phyloP scores from a whole-genome alignment of 2,113 vertebrate genomes.

The Crotalus viridis region DNA sequence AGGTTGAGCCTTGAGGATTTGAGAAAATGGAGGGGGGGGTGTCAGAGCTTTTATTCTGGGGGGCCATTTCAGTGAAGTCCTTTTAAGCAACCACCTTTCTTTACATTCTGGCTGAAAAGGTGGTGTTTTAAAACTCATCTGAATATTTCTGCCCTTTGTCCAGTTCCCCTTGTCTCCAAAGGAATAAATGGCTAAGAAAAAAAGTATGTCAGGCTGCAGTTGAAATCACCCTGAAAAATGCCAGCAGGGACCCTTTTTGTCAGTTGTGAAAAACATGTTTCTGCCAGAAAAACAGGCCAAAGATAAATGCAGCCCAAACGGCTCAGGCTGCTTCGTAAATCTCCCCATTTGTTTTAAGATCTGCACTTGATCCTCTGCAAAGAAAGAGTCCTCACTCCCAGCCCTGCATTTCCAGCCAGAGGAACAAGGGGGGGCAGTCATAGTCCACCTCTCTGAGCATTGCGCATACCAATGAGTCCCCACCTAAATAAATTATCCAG shows the following conservation, averaged over 20 bases:
- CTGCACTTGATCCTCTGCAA: slow-evolving; percentile 66
- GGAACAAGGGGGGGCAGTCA: slow-evolving; percentile 74
- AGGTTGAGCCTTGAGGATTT: background rate
- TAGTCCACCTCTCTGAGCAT: slow-evolving; percentile 69
- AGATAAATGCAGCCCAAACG: slow-evolving; percentile 71
- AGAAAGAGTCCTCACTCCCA: slow-evolving; percentile 49
- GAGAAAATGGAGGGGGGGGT: background rate
- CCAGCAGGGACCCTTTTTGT: slow-evolving; percentile 69
- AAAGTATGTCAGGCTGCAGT: slow-evolving; percentile 53
- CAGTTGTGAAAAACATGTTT: slow-evolving; percentile 71
- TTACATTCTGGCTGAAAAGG: background rate
- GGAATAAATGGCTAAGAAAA: slow-evolving; percentile 26
- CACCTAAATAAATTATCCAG: slow-evolving; percentile 79
- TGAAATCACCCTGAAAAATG: slow-evolving; percentile 64
- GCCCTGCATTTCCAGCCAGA: slow-evolving; percentile 72
- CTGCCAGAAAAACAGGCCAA: slow-evolving; percentile 70
- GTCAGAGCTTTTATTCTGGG: background rate
- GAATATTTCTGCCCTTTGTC: slow-evolving; percentile 2
- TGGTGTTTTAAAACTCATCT: background rate
- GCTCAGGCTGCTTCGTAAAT: slow-evolving; percentile 66
- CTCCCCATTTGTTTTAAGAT: slow-evolving; percentile 77
- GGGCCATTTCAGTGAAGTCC: background rate
- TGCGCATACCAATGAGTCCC: slow-evolving; percentile 76
- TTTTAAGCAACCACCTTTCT: background rate
- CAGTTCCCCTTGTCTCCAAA: slow-evolving; percentile 39